Percentiles rank a stretch among this genome's conserved stretches.
phyloP scores from a whole-genome alignment of 2,797 vertebrate genomes.

The Pseudochirops corinnae region DNA sequence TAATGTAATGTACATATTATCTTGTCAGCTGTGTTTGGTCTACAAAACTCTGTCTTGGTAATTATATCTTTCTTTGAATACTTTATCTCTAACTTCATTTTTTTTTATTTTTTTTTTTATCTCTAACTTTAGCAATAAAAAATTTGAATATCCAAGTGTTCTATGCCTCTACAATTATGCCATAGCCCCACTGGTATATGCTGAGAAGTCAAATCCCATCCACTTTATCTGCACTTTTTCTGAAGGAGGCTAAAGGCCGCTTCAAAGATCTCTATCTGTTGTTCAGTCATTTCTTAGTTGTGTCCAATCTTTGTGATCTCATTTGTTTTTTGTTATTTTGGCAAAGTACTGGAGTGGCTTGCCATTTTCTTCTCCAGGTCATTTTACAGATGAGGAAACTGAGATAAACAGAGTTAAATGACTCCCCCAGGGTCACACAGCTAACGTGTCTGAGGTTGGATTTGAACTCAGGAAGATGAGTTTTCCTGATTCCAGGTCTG shows the following conservation, averaged over 20 bases:
- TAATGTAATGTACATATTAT: conserved; percentile 34
- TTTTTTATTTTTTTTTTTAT: not conserved
- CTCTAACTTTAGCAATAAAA: not conserved
- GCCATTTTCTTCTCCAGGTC: not conserved
- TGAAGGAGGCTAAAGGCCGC: conserved; percentile 23
- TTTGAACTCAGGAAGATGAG: not conserved
- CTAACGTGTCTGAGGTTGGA: not conserved
- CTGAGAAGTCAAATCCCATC: conserved; percentile 38
- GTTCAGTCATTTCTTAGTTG: not conserved
- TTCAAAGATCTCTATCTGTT: not conserved
- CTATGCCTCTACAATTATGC: not conserved
- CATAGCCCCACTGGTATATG: not conserved
- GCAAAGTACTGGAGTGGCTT: not conserved
- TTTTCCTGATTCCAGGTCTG: not conserved
- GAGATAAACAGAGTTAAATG: not conserved
- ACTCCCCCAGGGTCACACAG: not conserved
- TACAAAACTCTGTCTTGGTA: not conserved
- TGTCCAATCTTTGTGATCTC: not conserved
- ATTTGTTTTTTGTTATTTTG: not conserved
- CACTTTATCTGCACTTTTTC: conserved; percentile 25
- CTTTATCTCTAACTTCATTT: not conserved
- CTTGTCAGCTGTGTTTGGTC: not conserved
- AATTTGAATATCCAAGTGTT: conserved; percentile 38
- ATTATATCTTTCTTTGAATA: not conserved
- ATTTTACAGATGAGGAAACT: not conserved